These are phyloP conservation scores for Helicorthomorpha holstii DNA, from an alignment of 1,140 invertebrate genomes.

Conservation along the genomic window DNA sequence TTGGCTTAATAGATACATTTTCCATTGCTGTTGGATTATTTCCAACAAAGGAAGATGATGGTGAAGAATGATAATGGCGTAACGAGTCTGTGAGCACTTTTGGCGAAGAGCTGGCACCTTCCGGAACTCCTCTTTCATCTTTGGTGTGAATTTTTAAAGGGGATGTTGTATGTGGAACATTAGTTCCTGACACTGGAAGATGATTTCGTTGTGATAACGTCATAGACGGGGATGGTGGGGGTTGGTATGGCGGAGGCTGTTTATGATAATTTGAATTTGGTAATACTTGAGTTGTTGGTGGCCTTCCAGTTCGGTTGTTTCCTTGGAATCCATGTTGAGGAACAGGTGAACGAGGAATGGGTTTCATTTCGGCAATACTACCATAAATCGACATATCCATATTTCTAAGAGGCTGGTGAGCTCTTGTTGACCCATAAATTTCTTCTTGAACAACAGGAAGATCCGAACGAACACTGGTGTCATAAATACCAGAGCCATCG, in stretches of 20 bases:
- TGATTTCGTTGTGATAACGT: neutral
- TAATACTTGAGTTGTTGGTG: neutral
- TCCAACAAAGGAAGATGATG: neutral
- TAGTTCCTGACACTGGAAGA: neutral
- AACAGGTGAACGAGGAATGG: neutral
- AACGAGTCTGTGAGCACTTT: neutral
- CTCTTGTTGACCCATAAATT: neutral
- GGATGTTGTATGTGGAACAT: neutral
- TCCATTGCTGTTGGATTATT: neutral
- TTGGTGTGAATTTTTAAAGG: neutral
- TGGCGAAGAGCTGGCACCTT: neutral
- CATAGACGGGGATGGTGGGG: neutral
- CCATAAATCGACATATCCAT: too few species aligned
- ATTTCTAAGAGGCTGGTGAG: too few species aligned
- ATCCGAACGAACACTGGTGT: neutral
- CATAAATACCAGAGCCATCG: constrained; percentile 15
- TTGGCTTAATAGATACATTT: neutral
- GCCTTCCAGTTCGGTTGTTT: neutral
- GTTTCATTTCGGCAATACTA: neutral
- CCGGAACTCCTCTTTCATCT: neutral
- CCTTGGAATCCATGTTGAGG: neutral
- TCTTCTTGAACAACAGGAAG: neutral
- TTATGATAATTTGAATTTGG: neutral
- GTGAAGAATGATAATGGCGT: neutral
- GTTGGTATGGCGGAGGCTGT: neutral